Percentiles rank a stretch among this genome's conserved stretches.
Evolutionary conservation across 2,113 vertebrate genomes (phyloP).

Genomic region (Brachirus orientalis): DNA sequence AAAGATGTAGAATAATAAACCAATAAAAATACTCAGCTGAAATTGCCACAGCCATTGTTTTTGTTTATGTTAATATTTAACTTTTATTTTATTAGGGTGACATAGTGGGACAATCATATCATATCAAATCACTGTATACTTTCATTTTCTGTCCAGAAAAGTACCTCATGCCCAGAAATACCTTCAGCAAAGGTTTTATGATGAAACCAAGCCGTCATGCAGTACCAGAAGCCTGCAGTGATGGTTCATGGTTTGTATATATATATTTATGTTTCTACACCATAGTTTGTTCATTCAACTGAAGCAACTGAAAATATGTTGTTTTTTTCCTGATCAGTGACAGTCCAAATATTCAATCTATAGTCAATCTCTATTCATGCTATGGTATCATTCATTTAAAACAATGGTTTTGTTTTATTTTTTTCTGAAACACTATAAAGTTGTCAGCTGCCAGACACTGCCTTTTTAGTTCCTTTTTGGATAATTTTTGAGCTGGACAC

Average conservation of each 20-base stretch:
- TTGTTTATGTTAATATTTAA: too few species aligned
- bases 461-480: slow-evolving; percentile 4
- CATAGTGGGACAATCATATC: too few species aligned
- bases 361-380: too few species aligned
- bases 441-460: not conserved
- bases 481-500: slow-evolving; percentile 12
- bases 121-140: not conserved
- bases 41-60: too few species aligned
- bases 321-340: not conserved
- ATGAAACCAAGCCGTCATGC: not conserved
- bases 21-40: too few species aligned
- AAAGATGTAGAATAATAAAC: too few species aligned
- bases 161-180: not conserved
- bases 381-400: not conserved
- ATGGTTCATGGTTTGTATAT: not conserved
- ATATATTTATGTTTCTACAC: not conserved
- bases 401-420: not conserved
- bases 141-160: not conserved
- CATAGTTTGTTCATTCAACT: too few species aligned
- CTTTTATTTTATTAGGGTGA: too few species aligned
- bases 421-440: slow-evolving; percentile 4
- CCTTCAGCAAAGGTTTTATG: not conserved
- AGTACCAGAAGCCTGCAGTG: not conserved
- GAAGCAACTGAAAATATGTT: too few species aligned
- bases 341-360: not conserved